Evolutionary conservation across 2,888 invertebrate species (phyloP).

Genomic region (Clivina fossor): DNA sequence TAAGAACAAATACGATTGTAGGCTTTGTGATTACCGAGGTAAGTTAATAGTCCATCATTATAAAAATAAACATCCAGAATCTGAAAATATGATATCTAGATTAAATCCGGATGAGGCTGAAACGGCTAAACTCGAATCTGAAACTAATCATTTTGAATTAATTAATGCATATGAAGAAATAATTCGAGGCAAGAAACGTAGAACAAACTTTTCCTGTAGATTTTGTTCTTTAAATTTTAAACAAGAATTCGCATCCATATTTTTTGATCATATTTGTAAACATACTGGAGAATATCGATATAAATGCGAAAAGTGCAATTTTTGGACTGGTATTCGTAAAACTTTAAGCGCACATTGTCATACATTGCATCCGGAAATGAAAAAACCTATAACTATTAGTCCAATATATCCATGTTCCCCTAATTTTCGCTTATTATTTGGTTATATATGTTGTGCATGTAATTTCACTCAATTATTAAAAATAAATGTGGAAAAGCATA

Average conservation of each 20-base stretch:
- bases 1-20: constrained; percentile 57
- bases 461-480: constrained; percentile 70
- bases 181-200: constrained; percentile 36
- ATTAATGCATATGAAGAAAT: constrained; percentile 37
- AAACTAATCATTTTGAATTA: constrained; percentile 41
- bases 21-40: constrained; percentile 62
- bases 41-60: constrained; percentile 68
- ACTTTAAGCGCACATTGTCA: constrained; percentile 44
- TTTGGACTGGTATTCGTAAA: constrained; percentile 43
- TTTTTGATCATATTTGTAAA: constrained; percentile 71
- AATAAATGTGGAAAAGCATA: constrained; percentile 64
- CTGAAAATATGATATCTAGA: constrained; percentile 67
- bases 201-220: constrained; percentile 45
- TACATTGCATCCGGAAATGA: constrained; percentile 42
- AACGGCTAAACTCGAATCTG: constrained; percentile 59
- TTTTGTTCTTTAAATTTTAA: constrained; percentile 47
- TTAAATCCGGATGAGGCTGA: constrained; percentile 57
- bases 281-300: constrained; percentile 81
- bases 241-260: constrained; percentile 49
- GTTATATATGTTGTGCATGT: constrained; percentile 71
- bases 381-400: constrained; percentile 44
- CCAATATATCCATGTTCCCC: constrained; percentile 36
- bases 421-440: constrained; percentile 50
- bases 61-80: constrained; percentile 62
- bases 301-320: constrained; percentile 63